A percentile compares a stretch with the other conserved stretches of the same genome.
These are phyloP conservation scores for Parascotia fuliginaria DNA, from an alignment of 2,888 invertebrate species.

Conservation along the genomic window DNA sequence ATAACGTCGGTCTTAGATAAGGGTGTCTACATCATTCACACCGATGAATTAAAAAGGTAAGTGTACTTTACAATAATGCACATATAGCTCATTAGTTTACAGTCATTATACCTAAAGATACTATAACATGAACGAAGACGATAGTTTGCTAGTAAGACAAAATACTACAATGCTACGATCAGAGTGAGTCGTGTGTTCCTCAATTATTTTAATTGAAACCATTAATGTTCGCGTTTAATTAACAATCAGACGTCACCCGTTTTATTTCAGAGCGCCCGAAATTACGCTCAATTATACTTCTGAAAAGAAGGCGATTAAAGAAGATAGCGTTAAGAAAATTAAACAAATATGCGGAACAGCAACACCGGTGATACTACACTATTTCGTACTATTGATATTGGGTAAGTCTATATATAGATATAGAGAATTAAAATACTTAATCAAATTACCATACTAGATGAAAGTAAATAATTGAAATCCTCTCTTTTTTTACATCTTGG, in stretches of 20 bases:
- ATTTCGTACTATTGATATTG: slow-evolving; percentile 44
- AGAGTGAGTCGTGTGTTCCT: slow-evolving; percentile 47
- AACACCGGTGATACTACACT: slow-evolving; percentile 42
- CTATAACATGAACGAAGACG: slow-evolving; percentile 67
- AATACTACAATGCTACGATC: slow-evolving; percentile 48
- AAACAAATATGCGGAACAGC: slow-evolving; percentile 33
- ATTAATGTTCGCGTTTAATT: slow-evolving; percentile 14
- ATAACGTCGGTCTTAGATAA: slow-evolving; percentile 56
- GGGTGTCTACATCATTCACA: slow-evolving; percentile 57
- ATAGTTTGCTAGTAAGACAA: slow-evolving; percentile 58
- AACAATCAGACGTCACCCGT: slow-evolving; percentile 9
- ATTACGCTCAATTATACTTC: slow-evolving; percentile 33
- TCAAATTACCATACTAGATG: too few relatives aligned
- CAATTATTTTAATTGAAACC: slow-evolving; percentile 25
- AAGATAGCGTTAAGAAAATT: slow-evolving; percentile 28
- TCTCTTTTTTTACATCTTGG: too few relatives aligned
- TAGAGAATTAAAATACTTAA: too few relatives aligned
- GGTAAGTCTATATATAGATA: slow-evolving; percentile 49
- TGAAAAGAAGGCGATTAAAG: slow-evolving; percentile 37
- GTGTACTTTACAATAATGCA: slow-evolving; percentile 54
- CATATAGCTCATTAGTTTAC: slow-evolving; percentile 34
- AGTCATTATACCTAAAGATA: slow-evolving; percentile 27
- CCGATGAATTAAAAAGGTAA: slow-evolving; percentile 67
- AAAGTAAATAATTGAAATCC: too few relatives aligned
- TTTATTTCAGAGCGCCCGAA: slow-evolving; percentile 45